Conservation (phyloP, 2,888 invertebrate species). For the Pseudeuparius sepicola region DNA sequence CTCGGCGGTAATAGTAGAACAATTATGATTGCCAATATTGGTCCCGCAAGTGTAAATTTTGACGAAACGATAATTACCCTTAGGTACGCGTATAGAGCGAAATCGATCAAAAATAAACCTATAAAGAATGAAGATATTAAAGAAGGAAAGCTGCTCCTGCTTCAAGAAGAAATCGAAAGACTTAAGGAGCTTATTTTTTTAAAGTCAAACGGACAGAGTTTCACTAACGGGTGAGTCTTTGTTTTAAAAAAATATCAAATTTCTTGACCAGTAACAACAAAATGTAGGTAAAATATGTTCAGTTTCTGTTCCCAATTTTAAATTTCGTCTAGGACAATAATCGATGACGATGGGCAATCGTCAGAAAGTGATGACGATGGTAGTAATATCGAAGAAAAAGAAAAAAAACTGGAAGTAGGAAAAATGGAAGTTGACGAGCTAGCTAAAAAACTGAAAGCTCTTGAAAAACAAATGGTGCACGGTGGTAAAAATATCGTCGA, state of each 20-base stretch:
- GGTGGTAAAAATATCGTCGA: conserved; percentile 93
- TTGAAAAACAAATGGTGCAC: conserved; percentile 90
- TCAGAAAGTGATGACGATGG: conserved; percentile 34
- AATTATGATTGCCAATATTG: conserved; percentile 98
- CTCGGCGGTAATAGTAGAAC: conserved; percentile 92
- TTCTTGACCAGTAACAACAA: too few species aligned
- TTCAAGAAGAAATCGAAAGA: conserved; percentile 87
- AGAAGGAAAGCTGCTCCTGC: conserved; percentile 86
- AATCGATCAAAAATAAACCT: conserved; percentile 98
- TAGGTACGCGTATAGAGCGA: conserved; percentile 92
- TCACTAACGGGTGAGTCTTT: conserved; percentile 38
- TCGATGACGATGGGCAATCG: too few species aligned
- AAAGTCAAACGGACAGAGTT: conserved; percentile 31
- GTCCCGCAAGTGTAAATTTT: conserved; percentile 95
- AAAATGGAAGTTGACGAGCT: conserved; percentile 63
- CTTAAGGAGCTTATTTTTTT: conserved; percentile 35
- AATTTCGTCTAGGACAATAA: too few species aligned
- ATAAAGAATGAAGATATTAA: conserved; percentile 99
- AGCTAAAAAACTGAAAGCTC: conserved; percentile 64
- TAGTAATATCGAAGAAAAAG: conserved; percentile 39
- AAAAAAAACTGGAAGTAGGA: conserved; percentile 40
- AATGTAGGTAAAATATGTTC: too few species aligned
- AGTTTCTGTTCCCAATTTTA: too few species aligned
- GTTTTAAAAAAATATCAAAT: too few species aligned
- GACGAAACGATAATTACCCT: conserved; percentile 96